phyloP scores from a whole-genome alignment of 1,140 invertebrate genomes.

The Heterodera schachtii region DNA sequence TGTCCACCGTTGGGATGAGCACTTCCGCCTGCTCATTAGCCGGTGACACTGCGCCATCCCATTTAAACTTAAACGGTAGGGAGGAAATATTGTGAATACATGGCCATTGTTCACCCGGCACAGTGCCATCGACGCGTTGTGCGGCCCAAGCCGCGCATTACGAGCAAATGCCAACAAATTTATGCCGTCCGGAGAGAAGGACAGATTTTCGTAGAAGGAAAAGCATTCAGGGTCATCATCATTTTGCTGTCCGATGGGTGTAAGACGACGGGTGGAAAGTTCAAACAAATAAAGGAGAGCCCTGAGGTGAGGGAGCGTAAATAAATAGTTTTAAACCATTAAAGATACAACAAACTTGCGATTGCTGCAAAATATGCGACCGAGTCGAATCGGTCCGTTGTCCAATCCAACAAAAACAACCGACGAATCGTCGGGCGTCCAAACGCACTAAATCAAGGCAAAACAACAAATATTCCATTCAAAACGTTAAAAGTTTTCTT shows the following conservation, averaged over 20 bases:
- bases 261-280: background rate
- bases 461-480: background rate
- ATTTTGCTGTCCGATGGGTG: background rate
- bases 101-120: slow-evolving; percentile 22
- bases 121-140: slow-evolving; percentile 60
- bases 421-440: slow-evolving; percentile 72
- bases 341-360: slow-evolving; percentile 73
- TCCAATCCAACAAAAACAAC: slow-evolving; percentile 79
- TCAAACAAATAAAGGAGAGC: background rate
- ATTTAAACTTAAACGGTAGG: background rate
- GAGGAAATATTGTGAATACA: background rate
- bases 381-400: slow-evolving; percentile 76
- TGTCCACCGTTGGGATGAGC: slow-evolving; percentile 3
- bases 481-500: background rate
- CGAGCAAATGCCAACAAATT: slow-evolving; percentile 68
- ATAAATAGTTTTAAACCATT: background rate
- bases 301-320: background rate
- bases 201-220: slow-evolving; percentile 57
- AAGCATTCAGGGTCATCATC: slow-evolving; percentile 4
- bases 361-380: slow-evolving; percentile 81
- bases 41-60: slow-evolving; percentile 1
- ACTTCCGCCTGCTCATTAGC: background rate
- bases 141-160: slow-evolving; percentile 67
- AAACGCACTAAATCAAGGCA: slow-evolving; percentile 71
- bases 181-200: slow-evolving; percentile 67